Conservation (phyloP, 2,888 invertebrate genomes). For the Heliconius ethilla region DNA sequence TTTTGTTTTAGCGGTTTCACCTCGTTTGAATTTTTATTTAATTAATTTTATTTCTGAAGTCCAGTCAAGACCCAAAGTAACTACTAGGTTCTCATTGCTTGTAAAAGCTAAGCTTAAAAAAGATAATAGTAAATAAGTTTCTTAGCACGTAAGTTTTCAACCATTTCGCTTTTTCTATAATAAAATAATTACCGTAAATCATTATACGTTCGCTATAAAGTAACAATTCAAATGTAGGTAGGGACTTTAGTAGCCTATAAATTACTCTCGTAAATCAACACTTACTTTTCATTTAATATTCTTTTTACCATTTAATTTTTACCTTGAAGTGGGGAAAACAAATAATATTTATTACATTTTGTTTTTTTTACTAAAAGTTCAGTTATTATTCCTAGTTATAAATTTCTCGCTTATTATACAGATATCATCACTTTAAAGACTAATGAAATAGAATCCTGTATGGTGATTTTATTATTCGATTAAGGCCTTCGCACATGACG, state of each 20-base stretch:
- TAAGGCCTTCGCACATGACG: too few relatives aligned
- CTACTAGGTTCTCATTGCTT: too few relatives aligned
- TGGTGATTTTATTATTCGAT: too few relatives aligned
- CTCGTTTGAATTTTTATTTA: too few relatives aligned
- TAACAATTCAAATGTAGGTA: not conserved
- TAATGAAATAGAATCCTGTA: too few relatives aligned
- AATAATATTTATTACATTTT: constrained; percentile 6
- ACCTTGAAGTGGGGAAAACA: not conserved
- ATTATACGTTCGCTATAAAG: not conserved
- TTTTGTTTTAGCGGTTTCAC: too few relatives aligned
- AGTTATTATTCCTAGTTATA: not conserved
- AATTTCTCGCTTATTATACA: not conserved
- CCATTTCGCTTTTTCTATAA: not conserved
- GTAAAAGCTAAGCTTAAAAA: too few relatives aligned
- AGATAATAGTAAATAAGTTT: too few relatives aligned
- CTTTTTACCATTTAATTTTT: not conserved
- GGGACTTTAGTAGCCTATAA: constrained; percentile 9
- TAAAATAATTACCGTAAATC: constrained; percentile 1
- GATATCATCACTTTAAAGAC: too few relatives aligned
- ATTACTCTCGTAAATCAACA: constrained; percentile 11
- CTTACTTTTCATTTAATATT: not conserved
- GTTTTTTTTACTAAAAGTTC: not conserved
- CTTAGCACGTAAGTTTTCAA: not conserved
- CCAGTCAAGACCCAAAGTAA: too few relatives aligned
- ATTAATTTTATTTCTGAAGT: too few relatives aligned